Percentiles rank a stretch among this genome's conserved stretches.
Evolutionary conservation across 2,888 invertebrate genomes (phyloP).

Genomic region (Nebria brevicollis): DNA sequence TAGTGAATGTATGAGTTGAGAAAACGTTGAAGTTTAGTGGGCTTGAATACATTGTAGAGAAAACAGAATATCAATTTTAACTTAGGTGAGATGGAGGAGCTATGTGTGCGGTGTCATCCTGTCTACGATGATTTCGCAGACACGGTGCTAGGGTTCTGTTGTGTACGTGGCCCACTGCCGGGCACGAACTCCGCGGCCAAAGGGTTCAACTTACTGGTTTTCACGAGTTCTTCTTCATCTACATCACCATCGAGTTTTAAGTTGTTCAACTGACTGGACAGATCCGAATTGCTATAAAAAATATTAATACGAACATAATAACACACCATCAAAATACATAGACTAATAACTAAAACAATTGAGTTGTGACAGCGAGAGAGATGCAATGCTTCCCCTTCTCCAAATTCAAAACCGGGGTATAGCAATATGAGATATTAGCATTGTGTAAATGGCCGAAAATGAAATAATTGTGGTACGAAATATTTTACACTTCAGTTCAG

Average conservation of each 20-base stretch:
- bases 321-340: too few relatives aligned
- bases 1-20: neutral
- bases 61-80: neutral
- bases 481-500: too few relatives aligned
- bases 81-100: neutral
- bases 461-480: too few relatives aligned
- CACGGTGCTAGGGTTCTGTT: neutral
- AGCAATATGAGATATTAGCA: too few relatives aligned
- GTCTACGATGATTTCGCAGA: neutral
- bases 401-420: too few relatives aligned
- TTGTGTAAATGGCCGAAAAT: too few relatives aligned
- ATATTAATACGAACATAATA: too few relatives aligned
- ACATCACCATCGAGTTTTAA: conserved; percentile 53
- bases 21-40: neutral
- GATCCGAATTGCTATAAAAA: conserved; percentile 11
- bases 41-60: neutral
- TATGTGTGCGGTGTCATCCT: neutral
- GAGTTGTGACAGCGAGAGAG: too few relatives aligned
- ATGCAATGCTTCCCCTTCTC: too few relatives aligned
- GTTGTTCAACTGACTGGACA: conserved; percentile 54
- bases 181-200: conserved; percentile 89
- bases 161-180: conserved; percentile 32
- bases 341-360: too few relatives aligned
- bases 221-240: conserved; percentile 59
- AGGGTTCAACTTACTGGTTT: conserved; percentile 81